phyloP scores from a whole-genome alignment of 2,797 vertebrate genomes.

The Neostethus bicornis region DNA sequence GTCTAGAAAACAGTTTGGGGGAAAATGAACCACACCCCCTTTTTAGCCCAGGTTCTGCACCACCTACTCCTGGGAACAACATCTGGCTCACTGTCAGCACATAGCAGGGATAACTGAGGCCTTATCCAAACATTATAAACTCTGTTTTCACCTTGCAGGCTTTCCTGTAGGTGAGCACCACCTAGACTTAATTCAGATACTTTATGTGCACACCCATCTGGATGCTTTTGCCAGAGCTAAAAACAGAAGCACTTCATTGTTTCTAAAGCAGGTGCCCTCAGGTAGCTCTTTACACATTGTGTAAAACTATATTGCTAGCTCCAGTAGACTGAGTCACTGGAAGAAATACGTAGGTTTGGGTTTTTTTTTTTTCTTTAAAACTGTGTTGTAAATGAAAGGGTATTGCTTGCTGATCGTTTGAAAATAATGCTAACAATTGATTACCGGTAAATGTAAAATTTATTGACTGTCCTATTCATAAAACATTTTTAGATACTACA shows the following conservation, averaged over 20 bases:
- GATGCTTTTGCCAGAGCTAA: conserved; percentile 24
- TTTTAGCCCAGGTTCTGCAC: conserved; percentile 14
- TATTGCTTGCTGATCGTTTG: not conserved
- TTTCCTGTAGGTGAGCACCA: conserved; percentile 70
- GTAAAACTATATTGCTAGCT: conserved; percentile 4
- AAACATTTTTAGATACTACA: no score
- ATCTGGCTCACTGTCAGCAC: conserved; percentile 73
- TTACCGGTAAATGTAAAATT: conserved; percentile 3
- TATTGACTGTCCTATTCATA: not conserved
- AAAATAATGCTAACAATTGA: not conserved
- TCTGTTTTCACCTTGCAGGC: conserved; percentile 75
- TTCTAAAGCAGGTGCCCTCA: conserved; percentile 21
- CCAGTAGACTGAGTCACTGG: conserved; percentile 2
- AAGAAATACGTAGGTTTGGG: no score
- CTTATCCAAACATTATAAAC: conserved; percentile 74
- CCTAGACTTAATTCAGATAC: conserved; percentile 41
- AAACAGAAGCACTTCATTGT: conserved; percentile 16
- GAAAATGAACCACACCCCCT: conserved; percentile 19
- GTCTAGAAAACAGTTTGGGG: conserved; percentile 7
- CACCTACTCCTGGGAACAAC: conserved; percentile 34
- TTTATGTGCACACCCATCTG: conserved; percentile 1
- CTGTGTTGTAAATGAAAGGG: conserved; percentile 9
- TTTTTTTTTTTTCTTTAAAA: no score
- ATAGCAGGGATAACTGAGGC: conserved; percentile 77
- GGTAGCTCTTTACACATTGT: conserved; percentile 21